These are phyloP conservation scores for Anoplius nigerrimus DNA, from an alignment of 2,888 invertebrate species.

Conservation along the genomic window DNA sequence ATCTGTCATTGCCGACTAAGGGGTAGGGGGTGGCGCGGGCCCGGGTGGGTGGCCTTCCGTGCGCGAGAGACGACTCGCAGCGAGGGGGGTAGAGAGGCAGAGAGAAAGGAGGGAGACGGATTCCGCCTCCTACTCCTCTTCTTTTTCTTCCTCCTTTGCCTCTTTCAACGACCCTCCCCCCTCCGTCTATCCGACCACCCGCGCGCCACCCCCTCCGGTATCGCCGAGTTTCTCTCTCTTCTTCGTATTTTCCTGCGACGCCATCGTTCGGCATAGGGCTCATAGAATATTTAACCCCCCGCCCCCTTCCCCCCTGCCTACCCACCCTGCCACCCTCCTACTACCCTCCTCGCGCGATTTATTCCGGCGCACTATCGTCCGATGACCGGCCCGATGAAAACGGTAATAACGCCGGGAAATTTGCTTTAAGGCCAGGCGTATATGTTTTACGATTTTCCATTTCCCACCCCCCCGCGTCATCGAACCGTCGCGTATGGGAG, in stretches of 20 bases:
- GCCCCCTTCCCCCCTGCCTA: slow-evolving; percentile 1
- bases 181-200: slow-evolving; percentile 27
- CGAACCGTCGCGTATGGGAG: no score
- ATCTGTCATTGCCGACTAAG: slow-evolving; percentile 73
- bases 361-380: slow-evolving; percentile 10
- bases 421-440: no score
- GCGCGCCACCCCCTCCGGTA: slow-evolving; percentile 14
- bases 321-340: slow-evolving; percentile 15
- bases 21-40: slow-evolving; percentile 38
- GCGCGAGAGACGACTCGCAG: slow-evolving; percentile 31
- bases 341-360: neutral
- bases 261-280: slow-evolving; percentile 24
- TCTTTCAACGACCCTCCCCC: slow-evolving; percentile 42
- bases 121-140: slow-evolving; percentile 40
- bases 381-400: no score
- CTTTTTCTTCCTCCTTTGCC: slow-evolving; percentile 27
- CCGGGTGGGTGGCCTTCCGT: slow-evolving; percentile 41
- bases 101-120: slow-evolving; percentile 23
- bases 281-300: slow-evolving; percentile 1
- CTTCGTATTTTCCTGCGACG: slow-evolving; percentile 25
- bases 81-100: slow-evolving; percentile 26
- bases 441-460: no score
- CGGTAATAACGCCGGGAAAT: no score
- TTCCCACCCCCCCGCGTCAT: no score
- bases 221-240: slow-evolving; percentile 11